These are phyloP conservation scores for Aspidiotus rigidus DNA, from an alignment of 2,888 invertebrate genomes.

Conservation along the genomic window DNA sequence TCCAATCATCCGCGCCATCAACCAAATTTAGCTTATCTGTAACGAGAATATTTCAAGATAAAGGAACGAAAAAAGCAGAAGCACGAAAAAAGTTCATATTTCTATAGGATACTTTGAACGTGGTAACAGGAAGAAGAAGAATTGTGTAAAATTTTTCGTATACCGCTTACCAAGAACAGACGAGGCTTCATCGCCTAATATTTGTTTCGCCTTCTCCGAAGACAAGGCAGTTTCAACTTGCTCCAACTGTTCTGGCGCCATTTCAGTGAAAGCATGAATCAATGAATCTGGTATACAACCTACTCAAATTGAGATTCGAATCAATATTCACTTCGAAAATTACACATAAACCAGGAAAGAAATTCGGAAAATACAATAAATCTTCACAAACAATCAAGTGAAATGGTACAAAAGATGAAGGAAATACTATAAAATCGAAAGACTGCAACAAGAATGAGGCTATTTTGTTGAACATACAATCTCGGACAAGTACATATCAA, in stretches of 20 bases:
- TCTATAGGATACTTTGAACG: background rate
- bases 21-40: slow-evolving; percentile 15
- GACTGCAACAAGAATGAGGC: no score
- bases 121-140: background rate
- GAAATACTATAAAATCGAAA: no score
- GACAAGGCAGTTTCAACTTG: slow-evolving; percentile 47
- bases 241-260: slow-evolving; percentile 49
- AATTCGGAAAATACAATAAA: background rate
- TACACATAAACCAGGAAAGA: background rate
- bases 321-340: slow-evolving; percentile 4
- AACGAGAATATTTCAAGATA: background rate
- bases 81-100: background rate
- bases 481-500: no score
- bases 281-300: slow-evolving; percentile 38
- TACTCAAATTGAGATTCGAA: slow-evolving; percentile 26
- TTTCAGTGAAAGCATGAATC: slow-evolving; percentile 46
- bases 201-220: slow-evolving; percentile 49
- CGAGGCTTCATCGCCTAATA: slow-evolving; percentile 47
- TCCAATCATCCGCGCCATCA: slow-evolving; percentile 22
- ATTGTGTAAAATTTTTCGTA: background rate
- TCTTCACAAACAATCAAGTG: no score
- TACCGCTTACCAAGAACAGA: slow-evolving; percentile 44
- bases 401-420: no score
- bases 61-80: background rate
- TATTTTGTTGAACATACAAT: no score